These are phyloP conservation scores for Morelia viridis DNA, from an alignment of 2,797 vertebrate species.

Conservation along the genomic window DNA sequence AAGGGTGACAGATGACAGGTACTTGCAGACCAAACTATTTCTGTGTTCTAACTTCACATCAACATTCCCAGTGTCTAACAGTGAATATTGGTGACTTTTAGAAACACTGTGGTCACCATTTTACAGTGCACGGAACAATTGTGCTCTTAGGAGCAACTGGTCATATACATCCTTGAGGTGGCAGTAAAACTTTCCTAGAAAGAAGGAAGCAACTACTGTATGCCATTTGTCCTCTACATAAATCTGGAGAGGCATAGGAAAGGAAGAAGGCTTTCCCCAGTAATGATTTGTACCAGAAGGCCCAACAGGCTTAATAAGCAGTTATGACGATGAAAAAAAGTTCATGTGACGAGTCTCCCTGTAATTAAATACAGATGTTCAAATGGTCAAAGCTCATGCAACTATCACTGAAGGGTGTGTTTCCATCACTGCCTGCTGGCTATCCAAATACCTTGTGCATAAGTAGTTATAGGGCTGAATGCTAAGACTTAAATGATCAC, in stretches of 20 bases:
- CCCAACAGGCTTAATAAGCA: conserved; percentile 7
- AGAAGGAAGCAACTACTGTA: background rate
- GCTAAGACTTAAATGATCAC: conserved; percentile 24
- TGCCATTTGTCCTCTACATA: background rate
- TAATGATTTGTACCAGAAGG: background rate
- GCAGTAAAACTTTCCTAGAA: background rate
- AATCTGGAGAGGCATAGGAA: background rate
- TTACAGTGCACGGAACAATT: background rate
- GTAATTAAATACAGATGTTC: conserved; percentile 2
- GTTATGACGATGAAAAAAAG: conserved; percentile 13
- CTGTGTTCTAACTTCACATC: background rate
- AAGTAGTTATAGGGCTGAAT: background rate
- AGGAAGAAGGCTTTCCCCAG: background rate
- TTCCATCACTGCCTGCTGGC: background rate
- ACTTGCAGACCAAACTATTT: background rate
- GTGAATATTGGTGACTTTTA: no score
- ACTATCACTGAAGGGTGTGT: conserved; percentile 14
- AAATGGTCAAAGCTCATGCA: conserved; percentile 8
- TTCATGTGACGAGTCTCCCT: background rate
- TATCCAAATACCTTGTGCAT: background rate
- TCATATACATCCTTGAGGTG: background rate
- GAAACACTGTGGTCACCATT: background rate
- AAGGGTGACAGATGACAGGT: no score
- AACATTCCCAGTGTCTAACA: background rate
- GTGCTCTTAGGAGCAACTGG: background rate